Conservation (phyloP, 2,113 vertebrate species). For the Speoplatyrhinus poulsoni region DNA sequence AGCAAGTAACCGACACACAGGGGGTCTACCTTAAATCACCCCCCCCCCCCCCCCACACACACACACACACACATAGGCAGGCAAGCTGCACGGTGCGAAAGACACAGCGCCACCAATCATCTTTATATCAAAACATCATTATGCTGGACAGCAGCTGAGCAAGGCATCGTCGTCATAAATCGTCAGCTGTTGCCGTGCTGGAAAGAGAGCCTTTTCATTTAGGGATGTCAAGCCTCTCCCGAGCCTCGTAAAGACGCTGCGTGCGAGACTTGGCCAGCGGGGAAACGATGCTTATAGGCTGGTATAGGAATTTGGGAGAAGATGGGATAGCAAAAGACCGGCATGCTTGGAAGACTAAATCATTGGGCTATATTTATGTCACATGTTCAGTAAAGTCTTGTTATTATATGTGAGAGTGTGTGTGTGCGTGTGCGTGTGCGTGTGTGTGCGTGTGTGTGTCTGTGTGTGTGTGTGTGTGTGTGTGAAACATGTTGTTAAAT, state of each 20-base stretch:
- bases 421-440: too few species aligned
- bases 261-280: conserved; percentile 72
- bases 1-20: conserved; percentile 57
- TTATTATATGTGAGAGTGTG: too few species aligned
- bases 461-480: too few species aligned
- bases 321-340: not conserved
- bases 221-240: conserved; percentile 88
- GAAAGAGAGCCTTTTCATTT: conserved; percentile 92
- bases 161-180: conserved; percentile 88
- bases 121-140: conserved; percentile 94
- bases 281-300: conserved; percentile 21
- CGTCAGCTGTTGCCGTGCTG: conserved; percentile 76
- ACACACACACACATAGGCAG: conserved; percentile 26
- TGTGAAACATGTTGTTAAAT: not conserved
- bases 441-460: too few species aligned
- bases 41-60: not conserved
- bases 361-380: too few species aligned
- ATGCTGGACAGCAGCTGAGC: conserved; percentile 88
- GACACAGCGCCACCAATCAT: conserved; percentile 88
- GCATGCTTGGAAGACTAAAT: conserved; percentile 23
- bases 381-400: too few species aligned
- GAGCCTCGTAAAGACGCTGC: conserved; percentile 81
- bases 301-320: not conserved
- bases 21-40: conserved; percentile 68
- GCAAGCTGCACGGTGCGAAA: conserved; percentile 48